Percentiles rank a stretch among this genome's conserved stretches.
phyloP scores from a whole-genome alignment of 2,888 invertebrate genomes.

The Frankliniella fusca region DNA sequence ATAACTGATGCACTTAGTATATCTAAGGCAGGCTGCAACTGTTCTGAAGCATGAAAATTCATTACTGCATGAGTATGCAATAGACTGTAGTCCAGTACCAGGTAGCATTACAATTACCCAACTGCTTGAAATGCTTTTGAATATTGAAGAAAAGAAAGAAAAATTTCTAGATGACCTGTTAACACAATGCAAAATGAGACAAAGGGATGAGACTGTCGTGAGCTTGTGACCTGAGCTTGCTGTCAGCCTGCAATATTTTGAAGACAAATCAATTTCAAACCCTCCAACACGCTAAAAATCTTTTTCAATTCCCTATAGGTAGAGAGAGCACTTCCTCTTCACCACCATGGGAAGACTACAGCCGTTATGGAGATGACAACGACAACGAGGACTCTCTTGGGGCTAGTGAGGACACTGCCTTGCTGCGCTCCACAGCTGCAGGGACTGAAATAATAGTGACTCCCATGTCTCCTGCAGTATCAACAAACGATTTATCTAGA shows the following conservation, averaged over 20 bases:
- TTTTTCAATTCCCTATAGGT: neutral
- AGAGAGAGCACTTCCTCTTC: neutral
- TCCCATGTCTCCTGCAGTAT: constrained; percentile 41
- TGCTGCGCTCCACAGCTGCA: constrained; percentile 49
- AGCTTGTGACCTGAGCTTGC: too few species aligned
- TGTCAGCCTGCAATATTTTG: too few species aligned
- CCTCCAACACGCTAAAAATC: too few species aligned
- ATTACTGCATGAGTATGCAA: neutral
- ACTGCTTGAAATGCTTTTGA: neutral
- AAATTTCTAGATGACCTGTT: too few species aligned
- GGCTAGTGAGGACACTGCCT: constrained; percentile 54
- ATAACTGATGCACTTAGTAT: too few species aligned
- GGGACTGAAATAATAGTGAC: constrained; percentile 50
- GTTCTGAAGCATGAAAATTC: too few species aligned
- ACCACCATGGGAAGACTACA: constrained; percentile 43
- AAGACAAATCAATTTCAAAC: too few species aligned
- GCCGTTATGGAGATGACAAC: constrained; percentile 43
- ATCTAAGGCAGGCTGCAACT: too few species aligned
- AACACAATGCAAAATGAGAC: too few species aligned
- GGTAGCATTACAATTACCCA: neutral
- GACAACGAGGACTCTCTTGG: constrained; percentile 47
- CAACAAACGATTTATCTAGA: neutral
- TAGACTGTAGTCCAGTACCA: neutral
- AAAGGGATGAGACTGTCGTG: too few species aligned
- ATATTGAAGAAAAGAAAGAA: neutral